Conservation (phyloP, 2,888 invertebrate genomes). For the Sesia bembeciformis region DNA sequence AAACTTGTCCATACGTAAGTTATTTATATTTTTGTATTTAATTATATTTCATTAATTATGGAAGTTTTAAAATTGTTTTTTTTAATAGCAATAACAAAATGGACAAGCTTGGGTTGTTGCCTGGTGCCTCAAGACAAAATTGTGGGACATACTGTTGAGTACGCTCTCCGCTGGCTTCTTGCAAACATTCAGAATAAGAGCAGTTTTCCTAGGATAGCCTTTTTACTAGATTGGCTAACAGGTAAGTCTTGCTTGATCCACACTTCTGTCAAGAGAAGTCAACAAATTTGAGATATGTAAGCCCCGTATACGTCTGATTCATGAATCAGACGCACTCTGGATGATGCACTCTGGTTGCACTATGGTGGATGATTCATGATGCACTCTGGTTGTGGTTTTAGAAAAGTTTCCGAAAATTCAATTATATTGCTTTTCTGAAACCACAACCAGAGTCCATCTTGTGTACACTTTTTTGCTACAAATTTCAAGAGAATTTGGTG, state of each 20-base stretch:
- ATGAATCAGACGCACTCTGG: too few relatives aligned
- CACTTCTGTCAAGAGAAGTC: not conserved
- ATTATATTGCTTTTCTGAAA: too few relatives aligned
- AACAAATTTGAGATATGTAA: too few relatives aligned
- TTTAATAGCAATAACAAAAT: conserved; percentile 54
- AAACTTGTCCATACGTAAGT: conserved; percentile 62
- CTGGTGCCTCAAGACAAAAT: conserved; percentile 49
- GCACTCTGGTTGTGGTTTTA: too few relatives aligned
- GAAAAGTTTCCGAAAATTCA: too few relatives aligned
- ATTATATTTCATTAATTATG: not conserved
- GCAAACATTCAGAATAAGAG: conserved; percentile 37
- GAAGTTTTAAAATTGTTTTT: not conserved
- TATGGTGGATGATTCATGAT: too few relatives aligned
- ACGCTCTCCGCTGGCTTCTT: conserved; percentile 55
- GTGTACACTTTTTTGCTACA: too few relatives aligned
- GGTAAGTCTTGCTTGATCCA: conserved; percentile 23
- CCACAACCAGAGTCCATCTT: too few relatives aligned
- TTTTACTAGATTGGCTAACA: conserved; percentile 61
- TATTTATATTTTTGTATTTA: conserved; percentile 7
- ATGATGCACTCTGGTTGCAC: too few relatives aligned
- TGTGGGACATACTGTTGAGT: conserved; percentile 43
- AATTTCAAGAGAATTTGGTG: too few relatives aligned
- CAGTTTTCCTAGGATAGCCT: conserved; percentile 40
- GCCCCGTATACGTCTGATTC: too few relatives aligned
- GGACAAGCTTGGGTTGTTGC: conserved; percentile 52